A percentile compares a stretch with the other conserved stretches of the same genome.
phyloP scores from a whole-genome alignment of 1,140 invertebrate genomes.

The Drosophila quadrilineata region DNA sequence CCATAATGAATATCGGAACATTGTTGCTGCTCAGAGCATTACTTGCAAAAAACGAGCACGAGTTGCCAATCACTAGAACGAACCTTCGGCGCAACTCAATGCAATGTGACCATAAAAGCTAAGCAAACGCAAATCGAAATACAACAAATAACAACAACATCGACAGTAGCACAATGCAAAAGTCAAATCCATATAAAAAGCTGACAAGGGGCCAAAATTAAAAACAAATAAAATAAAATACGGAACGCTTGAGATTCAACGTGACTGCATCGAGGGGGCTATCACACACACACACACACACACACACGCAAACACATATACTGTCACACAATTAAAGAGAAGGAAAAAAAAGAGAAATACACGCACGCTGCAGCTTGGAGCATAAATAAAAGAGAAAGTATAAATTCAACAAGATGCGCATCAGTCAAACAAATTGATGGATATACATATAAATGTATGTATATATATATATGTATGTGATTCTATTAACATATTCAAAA shows the following conservation, averaged over 20 bases:
- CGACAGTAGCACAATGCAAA: conserved; percentile 34
- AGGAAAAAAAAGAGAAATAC: too few relatives aligned
- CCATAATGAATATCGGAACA: not conserved
- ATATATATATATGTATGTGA: conserved; percentile 8
- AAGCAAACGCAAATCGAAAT: conserved; percentile 27
- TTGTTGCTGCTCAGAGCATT: conserved; percentile 25
- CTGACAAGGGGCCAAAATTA: conserved; percentile 54
- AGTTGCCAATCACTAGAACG: conserved; percentile 46
- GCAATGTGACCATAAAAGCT: conserved; percentile 54
- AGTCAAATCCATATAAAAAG: conserved; percentile 44
- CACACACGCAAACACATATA: conserved; percentile 4
- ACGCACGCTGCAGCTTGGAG: conserved; percentile 36
- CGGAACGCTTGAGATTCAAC: conserved; percentile 43
- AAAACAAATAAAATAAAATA: conserved; percentile 51
- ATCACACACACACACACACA: conserved; percentile 8
- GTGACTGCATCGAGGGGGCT: conserved; percentile 48
- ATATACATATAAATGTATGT: conserved; percentile 4
- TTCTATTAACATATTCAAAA: conserved; percentile 43
- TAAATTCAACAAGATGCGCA: conserved; percentile 47
- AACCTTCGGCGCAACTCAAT: conserved; percentile 42
- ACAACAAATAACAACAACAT: conserved; percentile 3
- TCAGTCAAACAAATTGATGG: conserved; percentile 14
- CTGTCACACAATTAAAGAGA: not conserved
- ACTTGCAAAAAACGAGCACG: conserved; percentile 44
- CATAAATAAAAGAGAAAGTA: conserved; percentile 79